Conservation (phyloP, 1,140 invertebrate species). For the Polypedilum pembai region DNA sequence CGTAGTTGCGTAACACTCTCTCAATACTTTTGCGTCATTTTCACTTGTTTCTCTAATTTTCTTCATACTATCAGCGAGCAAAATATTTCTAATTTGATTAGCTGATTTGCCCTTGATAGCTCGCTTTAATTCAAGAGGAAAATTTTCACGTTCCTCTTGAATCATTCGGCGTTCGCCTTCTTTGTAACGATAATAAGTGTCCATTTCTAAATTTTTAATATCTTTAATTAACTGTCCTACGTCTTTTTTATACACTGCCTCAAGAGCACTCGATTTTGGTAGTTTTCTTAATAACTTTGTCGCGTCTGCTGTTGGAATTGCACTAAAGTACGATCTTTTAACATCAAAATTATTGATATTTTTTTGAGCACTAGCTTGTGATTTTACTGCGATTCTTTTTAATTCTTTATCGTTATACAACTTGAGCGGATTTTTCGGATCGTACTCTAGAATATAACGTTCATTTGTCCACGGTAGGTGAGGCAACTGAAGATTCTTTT, state of each 20-base stretch:
- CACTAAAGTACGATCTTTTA: slow-evolving; percentile 21
- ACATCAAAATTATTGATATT: slow-evolving; percentile 26
- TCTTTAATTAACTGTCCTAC: slow-evolving; percentile 7
- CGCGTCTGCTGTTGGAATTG: slow-evolving; percentile 23
- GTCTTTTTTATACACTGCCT: slow-evolving; percentile 15
- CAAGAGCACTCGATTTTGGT: neutral
- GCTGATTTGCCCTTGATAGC: slow-evolving; percentile 63
- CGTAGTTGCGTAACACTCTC: slow-evolving; percentile 34
- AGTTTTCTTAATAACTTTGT: slow-evolving; percentile 22
- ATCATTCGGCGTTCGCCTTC: neutral
- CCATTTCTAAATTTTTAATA: slow-evolving; percentile 24
- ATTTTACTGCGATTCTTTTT: slow-evolving; percentile 34
- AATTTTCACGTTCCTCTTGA: slow-evolving; percentile 14
- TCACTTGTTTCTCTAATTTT: slow-evolving; percentile 47
- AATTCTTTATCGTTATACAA: slow-evolving; percentile 55
- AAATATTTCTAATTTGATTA: slow-evolving; percentile 57
- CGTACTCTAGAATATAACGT: slow-evolving; percentile 53
- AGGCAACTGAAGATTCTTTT: slow-evolving; percentile 45
- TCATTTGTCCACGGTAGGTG: slow-evolving; percentile 68
- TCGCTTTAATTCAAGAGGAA: slow-evolving; percentile 44
- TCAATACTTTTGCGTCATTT: slow-evolving; percentile 39
- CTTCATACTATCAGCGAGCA: slow-evolving; percentile 52
- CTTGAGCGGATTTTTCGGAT: slow-evolving; percentile 48
- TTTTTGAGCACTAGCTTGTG: neutral
- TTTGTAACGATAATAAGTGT: slow-evolving; percentile 22